Percentiles rank a stretch among this genome's conserved stretches.
These are phyloP conservation scores for Koerneria pararmatus DNA, from an alignment of 2,888 invertebrate genomes.

Conservation along the genomic window DNA sequence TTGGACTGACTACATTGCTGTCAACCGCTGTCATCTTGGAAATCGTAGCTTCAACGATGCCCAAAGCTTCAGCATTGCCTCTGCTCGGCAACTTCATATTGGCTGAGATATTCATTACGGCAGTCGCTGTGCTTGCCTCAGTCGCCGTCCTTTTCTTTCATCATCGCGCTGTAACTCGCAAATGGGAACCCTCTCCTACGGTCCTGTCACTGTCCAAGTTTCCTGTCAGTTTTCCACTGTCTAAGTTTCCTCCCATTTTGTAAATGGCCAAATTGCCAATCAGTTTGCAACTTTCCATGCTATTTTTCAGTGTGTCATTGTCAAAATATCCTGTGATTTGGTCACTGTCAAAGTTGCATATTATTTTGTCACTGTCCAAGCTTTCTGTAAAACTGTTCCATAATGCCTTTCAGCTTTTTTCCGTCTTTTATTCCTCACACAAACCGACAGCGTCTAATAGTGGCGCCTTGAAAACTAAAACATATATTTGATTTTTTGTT, in stretches of 20 bases:
- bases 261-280: neutral
- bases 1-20: slow-evolving; percentile 41
- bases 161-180: slow-evolving; percentile 24
- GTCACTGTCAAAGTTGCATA: no score
- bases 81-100: slow-evolving; percentile 44
- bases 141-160: slow-evolving; percentile 34
- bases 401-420: no score
- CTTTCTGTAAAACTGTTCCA: no score
- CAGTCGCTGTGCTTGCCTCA: slow-evolving; percentile 37
- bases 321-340: no score
- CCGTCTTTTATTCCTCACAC: no score
- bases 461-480: no score
- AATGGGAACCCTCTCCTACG: slow-evolving; percentile 7
- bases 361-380: no score
- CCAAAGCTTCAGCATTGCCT: slow-evolving; percentile 40
- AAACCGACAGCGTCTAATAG: no score
- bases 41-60: slow-evolving; percentile 45
- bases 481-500: no score
- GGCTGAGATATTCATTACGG: slow-evolving; percentile 44
- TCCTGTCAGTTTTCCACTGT: neutral
- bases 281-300: no score
- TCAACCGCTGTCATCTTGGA: slow-evolving; percentile 44
- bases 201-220: slow-evolving; percentile 2
- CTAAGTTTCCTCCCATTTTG: neutral
- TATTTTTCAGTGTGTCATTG: no score